These are phyloP conservation scores for Leptoteleia sp. DNA, from an alignment of 1,140 invertebrate species.

Conservation along the genomic window DNA sequence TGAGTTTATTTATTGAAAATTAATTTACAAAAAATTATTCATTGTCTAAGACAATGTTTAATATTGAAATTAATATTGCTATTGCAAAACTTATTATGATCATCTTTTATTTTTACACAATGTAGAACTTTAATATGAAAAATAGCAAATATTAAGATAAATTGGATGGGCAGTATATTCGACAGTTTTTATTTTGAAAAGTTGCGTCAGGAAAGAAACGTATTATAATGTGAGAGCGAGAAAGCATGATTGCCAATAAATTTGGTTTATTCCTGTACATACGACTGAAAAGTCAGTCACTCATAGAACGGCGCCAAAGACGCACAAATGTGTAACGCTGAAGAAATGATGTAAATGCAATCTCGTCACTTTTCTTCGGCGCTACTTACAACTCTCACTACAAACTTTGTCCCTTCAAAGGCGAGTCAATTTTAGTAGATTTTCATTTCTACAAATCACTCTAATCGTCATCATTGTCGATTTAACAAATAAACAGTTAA, in stretches of 20 bases:
- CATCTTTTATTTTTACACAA: no score
- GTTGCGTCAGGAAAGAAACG: conserved; percentile 31
- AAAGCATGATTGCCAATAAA: conserved; percentile 70
- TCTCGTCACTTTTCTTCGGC: conserved; percentile 6
- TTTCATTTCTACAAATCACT: not conserved
- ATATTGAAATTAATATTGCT: no score
- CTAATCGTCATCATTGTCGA: no score
- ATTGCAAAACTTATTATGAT: no score
- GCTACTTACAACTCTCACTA: not conserved
- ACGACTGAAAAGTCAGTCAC: conserved; percentile 50
- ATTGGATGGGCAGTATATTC: no score
- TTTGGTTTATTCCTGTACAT: conserved; percentile 70
- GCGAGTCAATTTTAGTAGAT: conserved; percentile 7
- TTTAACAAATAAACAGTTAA: no score
- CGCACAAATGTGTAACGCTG: conserved; percentile 31
- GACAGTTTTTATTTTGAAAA: conserved; percentile 8
- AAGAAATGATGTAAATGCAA: conserved; percentile 25
- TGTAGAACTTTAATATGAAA: no score
- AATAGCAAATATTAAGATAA: no score
- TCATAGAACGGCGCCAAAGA: conserved; percentile 52
- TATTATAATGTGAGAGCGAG: conserved; percentile 31
- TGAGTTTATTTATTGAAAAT: no score
- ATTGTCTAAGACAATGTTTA: no score
- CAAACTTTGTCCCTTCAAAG: not conserved
- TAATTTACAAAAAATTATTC: no score